Evolutionary conservation across 2,797 vertebrate species (phyloP), one percentile per base, ranked within the genome.

Genomic region (Paedocypris micromegethes): DNA sequence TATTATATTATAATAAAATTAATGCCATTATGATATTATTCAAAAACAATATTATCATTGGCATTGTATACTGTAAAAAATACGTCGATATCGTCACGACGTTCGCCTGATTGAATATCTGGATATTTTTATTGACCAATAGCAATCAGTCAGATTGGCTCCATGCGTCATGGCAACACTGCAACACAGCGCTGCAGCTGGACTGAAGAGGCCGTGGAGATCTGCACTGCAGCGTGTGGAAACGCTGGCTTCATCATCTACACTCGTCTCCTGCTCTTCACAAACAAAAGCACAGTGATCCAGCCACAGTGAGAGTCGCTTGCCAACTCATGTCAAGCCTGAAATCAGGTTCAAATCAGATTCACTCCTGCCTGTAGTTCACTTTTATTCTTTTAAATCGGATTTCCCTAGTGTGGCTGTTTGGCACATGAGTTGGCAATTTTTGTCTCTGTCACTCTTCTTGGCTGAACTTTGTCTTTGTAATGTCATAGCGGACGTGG

Each of bases 361-460:
- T 57, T 63, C 23, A 23, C 23, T 23, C 23, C 23, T 23, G 23
- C 23, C 23, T 23, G 23, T 23, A 23, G 23, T 23, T 23, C 23
- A 23, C 23, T 23, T 23, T 23, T 23, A 23, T 23, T 23, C 23
- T 23, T 23, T 23, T 23, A 23, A 23, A 23, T 1, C 23, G 23
- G 23, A 23, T 9, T 23, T 9, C 39, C 7, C n/a, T 2, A 53
- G 9, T 49, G 57, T 44, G 23, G 64, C 40, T 50, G 57, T 60
- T 66, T 49, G 54, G 64, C 58, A 60, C 75, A 65, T 66, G 65
- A 74, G 73, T 69, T 70, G 69, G 72, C 72, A 74, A 72, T 74
- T 58, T 60, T 55, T n/a, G 2, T 56, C 61, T 9, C 58, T 55
- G 53, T 72, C 58, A 54, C 68, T 44, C 9, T 50, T 58, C 53